phyloP scores from a whole-genome alignment of 2,888 invertebrate genomes.

The Euplagia quadripunctaria region DNA sequence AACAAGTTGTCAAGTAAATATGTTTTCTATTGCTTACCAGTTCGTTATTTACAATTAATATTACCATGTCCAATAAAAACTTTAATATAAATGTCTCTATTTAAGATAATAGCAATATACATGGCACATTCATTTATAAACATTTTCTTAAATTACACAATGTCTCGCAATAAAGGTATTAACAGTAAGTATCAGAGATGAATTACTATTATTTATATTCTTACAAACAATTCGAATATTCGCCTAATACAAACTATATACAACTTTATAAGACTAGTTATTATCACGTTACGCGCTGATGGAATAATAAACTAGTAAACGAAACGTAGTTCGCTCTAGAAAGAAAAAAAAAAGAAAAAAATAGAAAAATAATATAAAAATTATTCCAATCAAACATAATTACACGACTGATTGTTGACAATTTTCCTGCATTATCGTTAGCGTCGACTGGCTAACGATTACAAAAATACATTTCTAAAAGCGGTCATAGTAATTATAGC shows the following conservation, averaged over 20 bases:
- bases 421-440: constrained; percentile 49
- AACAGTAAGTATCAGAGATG: constrained; percentile 65
- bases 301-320: constrained; percentile 53
- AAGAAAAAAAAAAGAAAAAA: constrained; percentile 26
- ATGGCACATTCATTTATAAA: constrained; percentile 73
- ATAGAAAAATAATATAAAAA: constrained; percentile 31
- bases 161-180: constrained; percentile 44
- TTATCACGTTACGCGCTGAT: constrained; percentile 85
- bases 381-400: constrained; percentile 50
- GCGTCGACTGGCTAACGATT: constrained; percentile 29
- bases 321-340: constrained; percentile 34
- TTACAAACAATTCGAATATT: constrained; percentile 65
- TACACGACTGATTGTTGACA: constrained; percentile 46
- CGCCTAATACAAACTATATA: constrained; percentile 77
- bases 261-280: constrained; percentile 82
- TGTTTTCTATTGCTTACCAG: constrained; percentile 55
- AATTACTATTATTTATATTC: constrained; percentile 62
- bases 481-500: constrained; percentile 50
- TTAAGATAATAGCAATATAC: constrained; percentile 75
- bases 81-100: constrained; percentile 66
- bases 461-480: constrained; percentile 35
- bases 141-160: constrained; percentile 59
- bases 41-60: constrained; percentile 63
- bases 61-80: constrained; percentile 62
- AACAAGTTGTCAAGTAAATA: constrained; percentile 57